phyloP scores from a whole-genome alignment of 2,888 invertebrate genomes.

The Hypomecis atomaria region DNA sequence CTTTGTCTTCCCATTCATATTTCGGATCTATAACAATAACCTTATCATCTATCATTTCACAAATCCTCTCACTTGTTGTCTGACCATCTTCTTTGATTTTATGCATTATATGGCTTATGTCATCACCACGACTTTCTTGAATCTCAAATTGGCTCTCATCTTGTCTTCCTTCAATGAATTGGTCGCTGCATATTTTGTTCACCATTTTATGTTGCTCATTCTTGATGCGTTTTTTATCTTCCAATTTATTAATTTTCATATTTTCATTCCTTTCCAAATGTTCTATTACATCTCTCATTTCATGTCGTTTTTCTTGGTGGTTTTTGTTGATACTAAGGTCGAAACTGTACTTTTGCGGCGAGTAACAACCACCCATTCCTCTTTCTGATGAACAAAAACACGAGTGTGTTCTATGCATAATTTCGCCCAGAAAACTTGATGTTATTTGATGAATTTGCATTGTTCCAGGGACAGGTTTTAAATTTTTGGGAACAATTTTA shows the following conservation, averaged over 20 bases:
- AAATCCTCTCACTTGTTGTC: constrained; percentile 5
- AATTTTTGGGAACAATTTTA: constrained; percentile 20
- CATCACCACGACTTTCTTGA: constrained; percentile 4
- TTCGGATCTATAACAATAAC: constrained; percentile 5
- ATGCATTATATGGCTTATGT: constrained; percentile 5
- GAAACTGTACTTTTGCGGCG: constrained; percentile 12
- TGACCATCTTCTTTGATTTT: constrained; percentile 5
- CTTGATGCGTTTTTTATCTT: constrained; percentile 5
- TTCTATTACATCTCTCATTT: constrained; percentile 5
- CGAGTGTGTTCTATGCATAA: constrained; percentile 18
- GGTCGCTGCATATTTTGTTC: constrained; percentile 5
- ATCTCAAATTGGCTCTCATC: constrained; percentile 5
- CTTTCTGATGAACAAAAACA: constrained; percentile 27
- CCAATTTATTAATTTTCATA: constrained; percentile 5
- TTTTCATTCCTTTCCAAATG: constrained; percentile 5
- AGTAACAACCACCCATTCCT: constrained; percentile 5
- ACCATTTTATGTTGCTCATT: constrained; percentile 5
- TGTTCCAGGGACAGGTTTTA: constrained; percentile 22
- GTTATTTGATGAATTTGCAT: constrained; percentile 27
- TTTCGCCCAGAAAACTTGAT: constrained; percentile 13
- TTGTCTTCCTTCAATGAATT: constrained; percentile 5
- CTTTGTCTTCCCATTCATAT: constrained; percentile 5
- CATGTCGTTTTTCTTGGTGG: constrained; percentile 5
- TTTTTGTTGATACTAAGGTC: constrained; percentile 8
- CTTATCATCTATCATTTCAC: constrained; percentile 5